phyloP scores from a whole-genome alignment of 2,113 vertebrate species.

The Reinhardtius hippoglossoides region DNA sequence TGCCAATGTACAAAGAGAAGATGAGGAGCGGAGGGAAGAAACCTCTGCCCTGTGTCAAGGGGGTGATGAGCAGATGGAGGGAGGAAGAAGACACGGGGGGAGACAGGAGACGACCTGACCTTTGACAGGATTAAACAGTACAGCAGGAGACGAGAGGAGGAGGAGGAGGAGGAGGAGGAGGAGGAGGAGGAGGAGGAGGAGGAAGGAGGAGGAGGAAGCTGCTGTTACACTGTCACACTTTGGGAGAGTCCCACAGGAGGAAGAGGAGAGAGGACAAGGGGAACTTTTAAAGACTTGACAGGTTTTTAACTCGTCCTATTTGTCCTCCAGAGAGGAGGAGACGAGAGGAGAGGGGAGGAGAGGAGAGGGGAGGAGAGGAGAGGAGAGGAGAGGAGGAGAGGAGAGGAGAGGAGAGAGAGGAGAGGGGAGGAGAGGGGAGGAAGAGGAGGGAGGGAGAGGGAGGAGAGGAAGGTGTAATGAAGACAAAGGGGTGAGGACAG shows the following conservation, averaged over 20 bases:
- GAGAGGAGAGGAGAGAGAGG: too few species aligned
- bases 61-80: constrained; percentile 25
- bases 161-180: not conserved
- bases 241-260: constrained; percentile 37
- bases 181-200: not conserved
- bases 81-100: constrained; percentile 5
- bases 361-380: not conserved
- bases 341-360: not conserved
- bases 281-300: constrained; percentile 18
- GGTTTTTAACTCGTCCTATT: not conserved
- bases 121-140: constrained; percentile 37
- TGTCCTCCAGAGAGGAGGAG: not conserved
- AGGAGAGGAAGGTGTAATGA: not conserved
- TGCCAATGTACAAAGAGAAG: constrained; percentile 17
- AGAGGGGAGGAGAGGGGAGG: too few species aligned
- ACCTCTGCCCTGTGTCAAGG: constrained; percentile 16
- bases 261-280: constrained; percentile 23
- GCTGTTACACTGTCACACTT: constrained; percentile 37
- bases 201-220: constrained; percentile 3
- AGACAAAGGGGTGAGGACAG: not conserved
- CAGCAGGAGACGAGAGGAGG: constrained; percentile 19
- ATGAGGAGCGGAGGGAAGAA: constrained; percentile 31
- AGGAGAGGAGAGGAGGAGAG: too few species aligned
- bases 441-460: not conserved
- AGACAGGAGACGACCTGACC: constrained; percentile 6